Evolutionary conservation across 1,140 invertebrate genomes (phyloP).

Genomic region (Drosophila teissieri): DNA sequence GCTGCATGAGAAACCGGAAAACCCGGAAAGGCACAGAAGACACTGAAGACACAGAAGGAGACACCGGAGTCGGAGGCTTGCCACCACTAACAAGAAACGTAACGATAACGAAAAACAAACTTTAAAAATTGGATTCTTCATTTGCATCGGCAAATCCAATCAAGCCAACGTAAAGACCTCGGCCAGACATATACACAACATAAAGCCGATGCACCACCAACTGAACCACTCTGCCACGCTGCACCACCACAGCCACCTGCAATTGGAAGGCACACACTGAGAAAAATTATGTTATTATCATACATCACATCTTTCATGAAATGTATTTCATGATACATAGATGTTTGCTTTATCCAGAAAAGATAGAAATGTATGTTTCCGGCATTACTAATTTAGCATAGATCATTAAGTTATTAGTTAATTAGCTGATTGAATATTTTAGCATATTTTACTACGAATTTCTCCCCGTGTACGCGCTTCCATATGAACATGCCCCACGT

Average conservation of each 20-base stretch:
- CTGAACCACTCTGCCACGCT: constrained; percentile 13
- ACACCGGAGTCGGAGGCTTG: constrained; percentile 15
- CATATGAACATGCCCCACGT: constrained; percentile 38
- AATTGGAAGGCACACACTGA: constrained; percentile 13
- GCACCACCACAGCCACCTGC: constrained; percentile 30
- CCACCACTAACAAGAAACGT: constrained; percentile 77
- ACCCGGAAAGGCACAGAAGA: neutral
- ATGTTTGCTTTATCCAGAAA: too few relatives aligned
- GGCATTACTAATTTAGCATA: too few relatives aligned
- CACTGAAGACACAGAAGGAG: neutral
- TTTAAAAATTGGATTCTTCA: constrained; percentile 84
- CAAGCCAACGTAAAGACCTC: constrained; percentile 83
- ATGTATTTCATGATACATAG: too few relatives aligned
- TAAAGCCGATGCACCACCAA: constrained; percentile 61
- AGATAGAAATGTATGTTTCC: too few relatives aligned
- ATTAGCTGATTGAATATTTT: too few relatives aligned
- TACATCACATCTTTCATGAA: neutral
- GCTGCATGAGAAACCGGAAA: constrained; percentile 25
- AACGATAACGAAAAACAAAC: constrained; percentile 84
- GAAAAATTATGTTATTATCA: neutral
- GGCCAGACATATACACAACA: constrained; percentile 78
- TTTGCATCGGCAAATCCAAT: constrained; percentile 84
- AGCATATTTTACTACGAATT: neutral
- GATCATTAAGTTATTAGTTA: too few relatives aligned
- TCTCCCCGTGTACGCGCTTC: constrained; percentile 12